A percentile compares a stretch with the other conserved stretches of the same genome.
These are phyloP conservation scores for Periphyllus acericola DNA, from an alignment of 2,888 invertebrate genomes.

Conservation along the genomic window DNA sequence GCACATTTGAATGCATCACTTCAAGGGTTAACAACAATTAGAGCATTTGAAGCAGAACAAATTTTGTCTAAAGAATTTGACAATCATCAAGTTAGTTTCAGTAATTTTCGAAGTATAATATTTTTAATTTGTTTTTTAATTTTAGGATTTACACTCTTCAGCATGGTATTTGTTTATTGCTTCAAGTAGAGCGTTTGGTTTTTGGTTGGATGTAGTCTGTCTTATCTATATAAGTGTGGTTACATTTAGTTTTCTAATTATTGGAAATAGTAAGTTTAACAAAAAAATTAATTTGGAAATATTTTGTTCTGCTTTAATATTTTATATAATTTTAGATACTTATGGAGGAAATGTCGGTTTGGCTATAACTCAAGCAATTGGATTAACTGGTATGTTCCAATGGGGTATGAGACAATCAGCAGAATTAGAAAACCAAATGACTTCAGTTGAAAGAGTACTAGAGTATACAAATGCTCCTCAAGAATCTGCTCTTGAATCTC, in stretches of 20 bases:
- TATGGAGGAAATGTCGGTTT: constrained; percentile 79
- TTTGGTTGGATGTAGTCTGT: constrained; percentile 90
- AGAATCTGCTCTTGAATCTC: constrained; percentile 68
- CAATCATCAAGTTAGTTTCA: constrained; percentile 73
- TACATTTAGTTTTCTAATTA: constrained; percentile 83
- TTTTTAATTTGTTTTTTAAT: constrained; percentile 32
- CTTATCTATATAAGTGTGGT: constrained; percentile 86
- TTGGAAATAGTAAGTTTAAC: constrained; percentile 63
- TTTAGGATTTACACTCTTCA: constrained; percentile 70
- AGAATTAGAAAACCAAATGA: constrained; percentile 88
- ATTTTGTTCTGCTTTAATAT: background rate
- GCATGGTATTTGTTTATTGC: constrained; percentile 92
- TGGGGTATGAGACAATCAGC: constrained; percentile 95
- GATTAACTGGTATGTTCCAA: constrained; percentile 81
- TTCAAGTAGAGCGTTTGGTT: constrained; percentile 91
- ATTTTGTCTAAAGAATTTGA: constrained; percentile 84
- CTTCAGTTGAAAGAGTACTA: constrained; percentile 87
- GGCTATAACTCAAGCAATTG: constrained; percentile 84
- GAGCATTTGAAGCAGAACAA: constrained; percentile 85
- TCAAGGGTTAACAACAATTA: constrained; percentile 89
- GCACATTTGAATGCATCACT: constrained; percentile 89
- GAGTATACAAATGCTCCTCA: constrained; percentile 80
- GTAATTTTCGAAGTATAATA: too few species aligned
- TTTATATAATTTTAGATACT: constrained; percentile 39
- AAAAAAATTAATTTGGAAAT: background rate